Percentiles rank a stretch among this genome's conserved stretches.
phyloP scores from a whole-genome alignment of 2,113 vertebrate species.

The Ptilorrhoa leucosticta region DNA sequence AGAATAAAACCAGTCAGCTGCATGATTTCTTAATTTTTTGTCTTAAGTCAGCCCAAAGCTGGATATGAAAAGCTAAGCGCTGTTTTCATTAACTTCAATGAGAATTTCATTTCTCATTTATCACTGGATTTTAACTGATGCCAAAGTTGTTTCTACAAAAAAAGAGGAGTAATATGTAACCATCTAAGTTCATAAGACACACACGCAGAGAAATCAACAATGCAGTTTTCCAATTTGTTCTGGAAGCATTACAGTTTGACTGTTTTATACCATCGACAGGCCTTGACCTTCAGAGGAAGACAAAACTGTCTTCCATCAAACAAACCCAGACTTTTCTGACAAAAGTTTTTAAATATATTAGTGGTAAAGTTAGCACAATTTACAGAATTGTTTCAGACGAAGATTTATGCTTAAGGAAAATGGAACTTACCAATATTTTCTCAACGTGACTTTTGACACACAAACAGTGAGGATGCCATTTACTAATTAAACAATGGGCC shows the following conservation, averaged over 20 bases:
- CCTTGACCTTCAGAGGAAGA: not conserved
- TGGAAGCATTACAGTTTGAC: not conserved
- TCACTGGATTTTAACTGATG: not conserved
- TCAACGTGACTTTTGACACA: not conserved
- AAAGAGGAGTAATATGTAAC: not conserved
- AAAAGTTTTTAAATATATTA: not conserved
- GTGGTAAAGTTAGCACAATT: not conserved
- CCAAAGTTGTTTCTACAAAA: not conserved
- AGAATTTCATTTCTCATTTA: not conserved
- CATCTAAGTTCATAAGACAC: not conserved
- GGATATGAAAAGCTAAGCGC: not conserved
- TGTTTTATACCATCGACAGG: not conserved
- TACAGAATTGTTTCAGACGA: not conserved
- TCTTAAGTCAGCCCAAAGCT: not conserved
- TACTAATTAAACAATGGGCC: not conserved
- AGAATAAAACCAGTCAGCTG: not conserved
- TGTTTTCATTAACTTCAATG: not conserved
- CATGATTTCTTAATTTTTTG: not conserved
- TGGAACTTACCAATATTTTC: not conserved
- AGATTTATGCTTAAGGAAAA: not conserved
- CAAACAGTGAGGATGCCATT: not conserved
- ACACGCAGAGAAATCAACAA: not conserved
- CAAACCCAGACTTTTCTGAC: not conserved
- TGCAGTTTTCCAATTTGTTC: not conserved
- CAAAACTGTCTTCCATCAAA: not conserved